A percentile compares a stretch with the other conserved stretches of the same genome.
Evolutionary conservation across 2,113 vertebrate genomes (phyloP).

Genomic region (Mobula birostris): DNA sequence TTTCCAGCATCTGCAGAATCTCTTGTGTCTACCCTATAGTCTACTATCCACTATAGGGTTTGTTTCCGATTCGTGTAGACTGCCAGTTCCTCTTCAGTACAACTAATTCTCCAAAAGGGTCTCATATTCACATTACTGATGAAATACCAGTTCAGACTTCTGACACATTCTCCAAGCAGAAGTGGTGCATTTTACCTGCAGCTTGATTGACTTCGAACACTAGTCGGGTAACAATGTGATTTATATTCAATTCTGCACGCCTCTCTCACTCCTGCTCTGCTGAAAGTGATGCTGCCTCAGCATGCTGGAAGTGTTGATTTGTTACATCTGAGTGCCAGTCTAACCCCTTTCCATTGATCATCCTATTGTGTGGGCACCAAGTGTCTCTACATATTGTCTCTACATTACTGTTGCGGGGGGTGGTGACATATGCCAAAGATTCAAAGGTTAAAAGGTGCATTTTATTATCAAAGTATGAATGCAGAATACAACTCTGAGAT

Average conservation of each 20-base stretch:
- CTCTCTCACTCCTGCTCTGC: not conserved
- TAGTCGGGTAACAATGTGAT: not conserved
- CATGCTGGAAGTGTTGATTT: no score
- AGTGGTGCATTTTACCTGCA: conserved; percentile 43
- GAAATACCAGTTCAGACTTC: conserved; percentile 55
- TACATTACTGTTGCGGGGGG: no score
- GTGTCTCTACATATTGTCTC: no score
- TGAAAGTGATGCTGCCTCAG: not conserved
- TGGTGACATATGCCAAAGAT: no score
- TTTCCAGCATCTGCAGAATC: no score
- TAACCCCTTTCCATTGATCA: no score
- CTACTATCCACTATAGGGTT: not conserved
- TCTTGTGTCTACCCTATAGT: no score
- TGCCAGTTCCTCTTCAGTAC: conserved; percentile 67
- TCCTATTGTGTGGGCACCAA: no score
- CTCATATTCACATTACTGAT: conserved; percentile 66
- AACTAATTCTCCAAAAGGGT: conserved; percentile 63
- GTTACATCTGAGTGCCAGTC: no score
- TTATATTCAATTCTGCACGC: not conserved
- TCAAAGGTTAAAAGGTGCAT: no score
- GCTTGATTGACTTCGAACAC: not conserved
- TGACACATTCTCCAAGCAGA: conserved; percentile 46
- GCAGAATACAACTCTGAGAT: no score
- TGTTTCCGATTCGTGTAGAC: conserved; percentile 46
- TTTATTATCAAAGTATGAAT: no score